Conservation (phyloP, 2,113 vertebrate species). For the Hippocampus comes region DNA sequence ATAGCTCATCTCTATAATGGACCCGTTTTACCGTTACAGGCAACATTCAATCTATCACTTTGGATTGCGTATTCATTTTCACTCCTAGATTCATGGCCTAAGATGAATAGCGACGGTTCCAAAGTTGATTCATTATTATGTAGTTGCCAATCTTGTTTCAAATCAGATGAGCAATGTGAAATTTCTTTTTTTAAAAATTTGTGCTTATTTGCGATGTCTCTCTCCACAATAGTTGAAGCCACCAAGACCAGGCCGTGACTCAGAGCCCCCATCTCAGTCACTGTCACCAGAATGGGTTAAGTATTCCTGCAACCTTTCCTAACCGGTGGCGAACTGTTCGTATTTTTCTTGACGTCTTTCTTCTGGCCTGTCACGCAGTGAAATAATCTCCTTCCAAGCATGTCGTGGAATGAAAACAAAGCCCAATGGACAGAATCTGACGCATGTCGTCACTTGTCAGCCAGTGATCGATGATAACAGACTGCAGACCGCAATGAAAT, state of each 20-base stretch:
- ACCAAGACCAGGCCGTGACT: constrained; percentile 8
- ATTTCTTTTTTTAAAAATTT: no score
- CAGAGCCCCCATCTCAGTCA: not conserved
- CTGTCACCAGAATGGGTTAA: constrained; percentile 30
- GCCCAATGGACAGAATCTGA: constrained; percentile 25
- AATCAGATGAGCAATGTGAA: no score
- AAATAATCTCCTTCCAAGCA: constrained; percentile 54
- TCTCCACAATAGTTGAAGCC: not conserved
- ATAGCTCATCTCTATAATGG: not conserved
- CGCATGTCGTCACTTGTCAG: constrained; percentile 51
- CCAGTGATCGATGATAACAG: constrained; percentile 49
- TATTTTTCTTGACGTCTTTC: constrained; percentile 1
- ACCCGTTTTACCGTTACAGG: not conserved
- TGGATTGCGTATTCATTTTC: not conserved
- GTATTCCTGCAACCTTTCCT: constrained; percentile 20
- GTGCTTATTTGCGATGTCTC: not conserved
- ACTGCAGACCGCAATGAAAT: constrained; percentile 46
- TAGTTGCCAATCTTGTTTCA: no score
- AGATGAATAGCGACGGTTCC: no score
- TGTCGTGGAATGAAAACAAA: constrained; percentile 25
- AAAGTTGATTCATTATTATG: no score
- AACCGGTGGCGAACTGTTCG: not conserved
- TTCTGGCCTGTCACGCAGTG: constrained; percentile 14
- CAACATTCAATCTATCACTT: not conserved
- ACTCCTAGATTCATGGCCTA: no score